Evolutionary conservation across 2,113 vertebrate genomes (phyloP), one percentile per base, ranked within the genome.

Genomic region (Salvelinus sp.): DNA sequence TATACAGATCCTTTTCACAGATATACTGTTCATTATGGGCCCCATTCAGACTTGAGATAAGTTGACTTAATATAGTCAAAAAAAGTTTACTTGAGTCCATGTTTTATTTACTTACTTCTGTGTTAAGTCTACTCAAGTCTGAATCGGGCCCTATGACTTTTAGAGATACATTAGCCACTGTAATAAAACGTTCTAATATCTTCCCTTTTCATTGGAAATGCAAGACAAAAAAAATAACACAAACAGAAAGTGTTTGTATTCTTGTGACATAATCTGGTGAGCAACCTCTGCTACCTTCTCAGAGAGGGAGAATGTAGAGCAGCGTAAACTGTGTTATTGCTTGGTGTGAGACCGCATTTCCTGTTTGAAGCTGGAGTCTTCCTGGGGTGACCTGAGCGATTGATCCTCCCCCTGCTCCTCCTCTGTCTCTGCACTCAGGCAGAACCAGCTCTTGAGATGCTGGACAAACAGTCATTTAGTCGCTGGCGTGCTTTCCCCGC

Each of bases 251-350:
- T 73, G 62, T 22, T 73, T 38, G 60, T 67, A 9, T 30, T 28
- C 18, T 18, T 38, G 28, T 68, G 28, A 33, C 13, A 20, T 7
- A 16, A 20, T 68, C 14, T 38, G 60, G 18, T 16, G 14, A 38
- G 30, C 13, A 68, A 33, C 38, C 38, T 44, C 38, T 44, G 38
- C 38, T 44, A 44, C 38, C 38, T 44, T 44, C 38, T 44, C 38
- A 44, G 38, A 7, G 47, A n/a, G 23, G 48, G 38, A 16, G 30
- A 81, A 44, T 44, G 38, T 79, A 80, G 73, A 6, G 30, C 80
- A 86, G 78, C 76, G 83, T 90, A 91, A 91, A 91, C 88, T 88
- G 16, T 91, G 87, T 89, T 89, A 90, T 87, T 88, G 87, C 79
- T 63, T 84, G 81, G 78, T 83, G 88, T 86, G 79, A 89, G 83